These are phyloP conservation scores for Tachina lurida DNA, from an alignment of 2,888 invertebrate genomes.

Conservation along the genomic window DNA sequence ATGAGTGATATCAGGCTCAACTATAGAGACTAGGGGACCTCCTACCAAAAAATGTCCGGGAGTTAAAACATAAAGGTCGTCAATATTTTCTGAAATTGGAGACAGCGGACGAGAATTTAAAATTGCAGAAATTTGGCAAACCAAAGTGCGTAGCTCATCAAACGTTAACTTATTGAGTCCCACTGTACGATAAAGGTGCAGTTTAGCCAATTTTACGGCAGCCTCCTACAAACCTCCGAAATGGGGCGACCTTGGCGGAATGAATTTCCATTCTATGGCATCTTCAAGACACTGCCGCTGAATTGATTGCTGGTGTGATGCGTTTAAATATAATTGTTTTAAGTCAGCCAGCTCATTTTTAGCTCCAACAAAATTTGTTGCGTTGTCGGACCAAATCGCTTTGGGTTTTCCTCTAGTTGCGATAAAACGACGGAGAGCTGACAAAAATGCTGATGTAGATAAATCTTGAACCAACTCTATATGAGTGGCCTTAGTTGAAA, in stretches of 20 bases:
- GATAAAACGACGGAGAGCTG: too few species aligned
- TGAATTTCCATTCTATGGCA: neutral
- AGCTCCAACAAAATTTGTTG: too few species aligned
- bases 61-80: too few species aligned
- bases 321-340: too few species aligned
- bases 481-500: neutral
- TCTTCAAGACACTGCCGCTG: neutral
- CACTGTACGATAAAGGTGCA: constrained; percentile 58
- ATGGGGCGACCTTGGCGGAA: constrained; percentile 39
- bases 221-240: constrained; percentile 66
- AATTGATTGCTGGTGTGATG: neutral
- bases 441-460: too few species aligned
- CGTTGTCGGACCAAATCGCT: too few species aligned
- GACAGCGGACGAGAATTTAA: constrained; percentile 60
- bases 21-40: neutral
- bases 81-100: neutral
- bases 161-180: constrained; percentile 40
- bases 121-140: constrained; percentile 65
- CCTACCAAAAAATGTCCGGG: constrained; percentile 18
- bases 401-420: too few species aligned
- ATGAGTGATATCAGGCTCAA: neutral
- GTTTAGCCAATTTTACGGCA: constrained; percentile 3
- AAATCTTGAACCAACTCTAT: neutral
- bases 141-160: constrained; percentile 62
- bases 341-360: too few species aligned